Evolutionary conservation across 1,140 invertebrate genomes (phyloP).

Genomic region (Drosophila tristis): DNA sequence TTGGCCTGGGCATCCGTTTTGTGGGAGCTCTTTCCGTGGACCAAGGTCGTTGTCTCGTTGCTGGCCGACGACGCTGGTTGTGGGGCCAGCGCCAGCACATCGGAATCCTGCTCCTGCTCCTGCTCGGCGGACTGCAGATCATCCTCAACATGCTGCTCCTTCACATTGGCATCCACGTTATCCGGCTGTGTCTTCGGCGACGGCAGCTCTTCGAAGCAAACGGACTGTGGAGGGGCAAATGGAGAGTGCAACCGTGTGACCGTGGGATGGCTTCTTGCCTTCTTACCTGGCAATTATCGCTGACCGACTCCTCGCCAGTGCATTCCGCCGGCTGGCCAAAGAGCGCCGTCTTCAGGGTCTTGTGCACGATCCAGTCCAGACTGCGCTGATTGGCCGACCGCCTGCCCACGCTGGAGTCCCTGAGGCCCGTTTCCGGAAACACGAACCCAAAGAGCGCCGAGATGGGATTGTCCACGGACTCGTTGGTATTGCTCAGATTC

Average conservation of each 20-base stretch:
- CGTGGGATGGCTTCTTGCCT: neutral
- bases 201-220: constrained; percentile 69
- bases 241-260: neutral
- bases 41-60: constrained; percentile 43
- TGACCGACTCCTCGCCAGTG: constrained; percentile 58
- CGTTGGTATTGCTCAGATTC: constrained; percentile 73
- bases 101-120: constrained; percentile 44
- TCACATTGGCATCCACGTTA: constrained; percentile 69
- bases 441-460: constrained; percentile 72
- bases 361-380: constrained; percentile 63
- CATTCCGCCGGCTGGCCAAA: constrained; percentile 72
- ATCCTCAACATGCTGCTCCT: constrained; percentile 67
- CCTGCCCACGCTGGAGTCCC: constrained; percentile 69
- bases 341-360: constrained; percentile 48
- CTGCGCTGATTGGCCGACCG: constrained; percentile 60
- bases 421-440: constrained; percentile 49
- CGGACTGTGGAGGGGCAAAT: constrained; percentile 43
- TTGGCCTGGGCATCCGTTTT: constrained; percentile 53
- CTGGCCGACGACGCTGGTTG: constrained; percentile 1
- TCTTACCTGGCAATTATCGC: constrained; percentile 74
- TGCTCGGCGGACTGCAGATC: constrained; percentile 61
- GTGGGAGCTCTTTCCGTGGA: constrained; percentile 66
- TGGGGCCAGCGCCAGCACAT: constrained; percentile 48
- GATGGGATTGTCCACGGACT: constrained; percentile 75
- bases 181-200: constrained; percentile 47